phyloP scores from a whole-genome alignment of 1,140 invertebrate species.

The Cephus cinctus region DNA sequence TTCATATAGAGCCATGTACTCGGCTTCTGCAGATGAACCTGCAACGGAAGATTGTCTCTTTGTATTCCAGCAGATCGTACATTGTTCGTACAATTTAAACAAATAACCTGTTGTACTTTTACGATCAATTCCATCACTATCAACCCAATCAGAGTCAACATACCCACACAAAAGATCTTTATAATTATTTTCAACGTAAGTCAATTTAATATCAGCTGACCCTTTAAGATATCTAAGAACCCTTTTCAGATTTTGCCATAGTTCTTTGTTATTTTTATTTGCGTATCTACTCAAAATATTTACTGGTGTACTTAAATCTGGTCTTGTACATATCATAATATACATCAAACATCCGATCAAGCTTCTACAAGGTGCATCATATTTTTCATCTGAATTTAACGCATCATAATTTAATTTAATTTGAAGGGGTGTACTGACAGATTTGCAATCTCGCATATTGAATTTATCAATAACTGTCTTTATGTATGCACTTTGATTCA shows the following conservation, averaged over 20 bases:
- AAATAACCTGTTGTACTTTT: constrained; percentile 17
- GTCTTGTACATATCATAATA: constrained; percentile 6
- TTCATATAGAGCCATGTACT: constrained; percentile 32
- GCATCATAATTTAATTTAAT: constrained; percentile 3
- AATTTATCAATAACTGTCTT: constrained; percentile 5
- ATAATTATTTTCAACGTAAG: constrained; percentile 7
- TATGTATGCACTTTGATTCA: constrained; percentile 1
- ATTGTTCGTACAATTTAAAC: constrained; percentile 13
- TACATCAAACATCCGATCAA: constrained; percentile 7
- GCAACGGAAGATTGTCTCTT: constrained; percentile 32
- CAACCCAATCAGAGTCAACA: constrained; percentile 17
- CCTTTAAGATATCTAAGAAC: constrained; percentile 33
- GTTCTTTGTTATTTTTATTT: constrained; percentile 11
- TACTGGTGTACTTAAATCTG: not conserved
- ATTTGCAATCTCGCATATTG: constrained; percentile 9
- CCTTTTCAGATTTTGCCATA: constrained; percentile 29
- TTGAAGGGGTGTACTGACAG: constrained; percentile 3
- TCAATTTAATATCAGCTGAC: constrained; percentile 31
- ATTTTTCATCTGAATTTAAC: constrained; percentile 2
- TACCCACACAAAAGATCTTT: constrained; percentile 12
- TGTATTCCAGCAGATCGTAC: constrained; percentile 27
- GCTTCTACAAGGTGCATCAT: constrained; percentile 1
- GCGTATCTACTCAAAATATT: not conserved
- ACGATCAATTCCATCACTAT: constrained; percentile 1
- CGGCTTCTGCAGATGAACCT: constrained; percentile 4